Base-by-base conservation (phyloP, 1,140 invertebrate species). In the Drosophila nasuta region DNA sequence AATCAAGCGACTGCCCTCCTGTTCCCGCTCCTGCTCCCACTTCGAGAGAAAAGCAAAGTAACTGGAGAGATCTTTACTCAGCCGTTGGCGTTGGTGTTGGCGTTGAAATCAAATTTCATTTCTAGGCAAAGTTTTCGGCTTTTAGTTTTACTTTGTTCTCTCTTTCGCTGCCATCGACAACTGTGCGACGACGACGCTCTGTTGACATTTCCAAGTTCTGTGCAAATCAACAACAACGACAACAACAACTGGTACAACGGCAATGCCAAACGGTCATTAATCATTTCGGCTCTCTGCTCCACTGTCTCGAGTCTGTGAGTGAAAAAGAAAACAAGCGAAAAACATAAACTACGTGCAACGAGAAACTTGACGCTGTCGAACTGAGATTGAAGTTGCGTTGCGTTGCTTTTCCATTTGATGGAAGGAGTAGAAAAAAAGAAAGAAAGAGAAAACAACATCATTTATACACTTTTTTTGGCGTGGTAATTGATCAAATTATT, bases 21-120 rank as follows among this genome's bases (percentile, higher is more conserved):
- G 59, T 56, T 13, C 13, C 46, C 49, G 10, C 17, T 30, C 45
- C 46, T n/a, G 6, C 17, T 15, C 33, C 11, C 13, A 10, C 3
- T 8, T 28, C 45, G 20, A 52, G 35, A 17, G 30, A 33, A 33
- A 25, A 8, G 8, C 13, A 15, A 11, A 28, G 65, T 60, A 68
- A 69, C 65, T 69, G 5, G 57, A 75, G 51, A 48, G 51, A 54
- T 70, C 51, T 49, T 57, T 54, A 4, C 33, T 56, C 67, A 62
- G 66, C 66, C 72, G 66, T 33, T 70, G 73, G 52, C 20, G 20
- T 25, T 20, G 20, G 20, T 60, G 67, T 65, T 20, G 20, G 20
- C 73, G 67, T 65, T 58, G 75, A 88, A 87, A 87, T 88, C 83
- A 87, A 87, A 87, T 87, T 87, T 88, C 83, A 80, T 83, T 88